Conservation (phyloP, 1,140 invertebrate genomes). For the Magallana gigas region DNA sequence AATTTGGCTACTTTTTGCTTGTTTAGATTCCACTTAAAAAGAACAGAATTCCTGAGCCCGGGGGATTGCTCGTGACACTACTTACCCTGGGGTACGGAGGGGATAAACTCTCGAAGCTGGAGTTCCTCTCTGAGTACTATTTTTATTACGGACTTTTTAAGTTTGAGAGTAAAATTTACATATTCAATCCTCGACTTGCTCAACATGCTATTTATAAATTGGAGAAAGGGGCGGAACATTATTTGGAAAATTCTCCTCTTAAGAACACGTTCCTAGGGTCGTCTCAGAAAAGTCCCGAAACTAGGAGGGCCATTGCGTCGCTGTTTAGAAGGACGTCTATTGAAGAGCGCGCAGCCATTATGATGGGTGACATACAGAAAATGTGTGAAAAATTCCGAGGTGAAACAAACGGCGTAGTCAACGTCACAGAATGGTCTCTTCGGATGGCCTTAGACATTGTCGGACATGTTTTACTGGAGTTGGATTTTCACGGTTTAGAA, state of each 20-base stretch:
- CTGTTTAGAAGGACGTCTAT: slow-evolving; percentile 65
- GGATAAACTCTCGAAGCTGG: slow-evolving; percentile 62
- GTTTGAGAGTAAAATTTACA: slow-evolving; percentile 62
- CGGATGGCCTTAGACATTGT: slow-evolving; percentile 65
- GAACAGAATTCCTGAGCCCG: slow-evolving; percentile 53
- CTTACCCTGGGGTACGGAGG: slow-evolving; percentile 45
- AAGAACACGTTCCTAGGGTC: slow-evolving; percentile 66
- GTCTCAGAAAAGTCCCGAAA: slow-evolving; percentile 64
- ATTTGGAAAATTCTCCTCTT: slow-evolving; percentile 63
- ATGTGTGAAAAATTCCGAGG: slow-evolving; percentile 58
- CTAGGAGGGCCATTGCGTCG: slow-evolving; percentile 61
- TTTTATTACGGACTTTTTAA: slow-evolving; percentile 56
- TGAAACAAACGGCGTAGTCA: slow-evolving; percentile 44
- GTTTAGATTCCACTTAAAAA: slow-evolving; percentile 40
- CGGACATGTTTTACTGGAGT: slow-evolving; percentile 64
- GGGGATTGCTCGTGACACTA: slow-evolving; percentile 34
- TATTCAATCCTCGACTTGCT: slow-evolving; percentile 62
- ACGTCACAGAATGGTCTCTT: slow-evolving; percentile 60
- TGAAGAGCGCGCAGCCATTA: slow-evolving; percentile 56
- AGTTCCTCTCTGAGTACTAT: slow-evolving; percentile 64
- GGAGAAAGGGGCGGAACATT: slow-evolving; percentile 66
- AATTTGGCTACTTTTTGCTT: neutral
- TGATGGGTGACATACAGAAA: slow-evolving; percentile 60
- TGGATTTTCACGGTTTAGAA: slow-evolving; percentile 64
- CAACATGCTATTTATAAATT: slow-evolving; percentile 65